Evolutionary conservation across 2,888 invertebrate species (phyloP).

Genomic region (Ctenicera cuprea): DNA sequence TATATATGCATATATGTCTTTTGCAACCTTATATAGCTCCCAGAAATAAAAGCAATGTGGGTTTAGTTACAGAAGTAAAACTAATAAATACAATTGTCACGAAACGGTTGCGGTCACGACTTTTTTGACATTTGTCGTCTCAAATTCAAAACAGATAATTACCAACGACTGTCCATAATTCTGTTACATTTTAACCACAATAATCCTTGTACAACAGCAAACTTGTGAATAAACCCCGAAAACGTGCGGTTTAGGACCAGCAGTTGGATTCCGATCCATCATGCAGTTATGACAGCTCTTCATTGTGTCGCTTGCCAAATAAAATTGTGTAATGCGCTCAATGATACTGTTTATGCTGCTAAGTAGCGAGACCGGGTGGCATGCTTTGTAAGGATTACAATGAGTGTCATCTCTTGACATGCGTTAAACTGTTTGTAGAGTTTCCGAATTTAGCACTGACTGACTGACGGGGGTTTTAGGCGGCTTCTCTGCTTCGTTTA

Average conservation of each 20-base stretch:
- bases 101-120: too few species aligned
- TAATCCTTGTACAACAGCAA: conserved; percentile 35
- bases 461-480: conserved; percentile 54
- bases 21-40: too few species aligned
- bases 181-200: conserved; percentile 12
- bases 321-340: conserved; percentile 64
- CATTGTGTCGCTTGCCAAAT: conserved; percentile 64
- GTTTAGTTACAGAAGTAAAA: too few species aligned
- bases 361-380: conserved; percentile 60
- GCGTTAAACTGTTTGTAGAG: conserved; percentile 68
- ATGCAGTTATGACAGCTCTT: conserved; percentile 67
- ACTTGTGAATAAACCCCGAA: conserved; percentile 40
- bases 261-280: conserved; percentile 65
- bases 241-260: conserved; percentile 43
- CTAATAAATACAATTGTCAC: too few species aligned
- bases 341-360: conserved; percentile 62
- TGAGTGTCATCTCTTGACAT: conserved; percentile 68
- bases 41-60: too few species aligned
- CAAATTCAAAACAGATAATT: conserved; percentile 31
- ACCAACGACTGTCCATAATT: conserved; percentile 18
- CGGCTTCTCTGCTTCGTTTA: conserved; percentile 49
- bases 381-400: conserved; percentile 61
- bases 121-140: too few species aligned
- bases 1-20: too few species aligned
- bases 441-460: conserved; percentile 58